Evolutionary conservation across 2,113 vertebrate species (phyloP), one percentile per base, ranked within the genome.

Genomic region (Daphoenositta chrysoptera): DNA sequence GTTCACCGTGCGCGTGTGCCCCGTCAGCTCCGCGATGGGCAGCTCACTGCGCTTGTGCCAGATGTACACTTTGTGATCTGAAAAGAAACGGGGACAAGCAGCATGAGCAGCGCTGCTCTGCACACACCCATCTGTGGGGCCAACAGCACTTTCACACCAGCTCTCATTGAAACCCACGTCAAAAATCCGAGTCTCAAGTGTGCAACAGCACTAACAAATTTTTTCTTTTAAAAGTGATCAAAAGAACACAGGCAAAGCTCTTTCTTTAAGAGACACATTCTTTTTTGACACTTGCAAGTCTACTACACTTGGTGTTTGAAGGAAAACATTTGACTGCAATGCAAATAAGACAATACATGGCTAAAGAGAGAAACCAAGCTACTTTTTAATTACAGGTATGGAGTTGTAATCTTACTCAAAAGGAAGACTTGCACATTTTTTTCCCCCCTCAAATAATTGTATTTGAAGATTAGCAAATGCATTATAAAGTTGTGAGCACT

Each of bases 31-130:
- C 2, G 99, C 99, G 27, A 99, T 99, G 31, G 99, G 99, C 97
- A 99, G 98, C 96, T 99, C 99, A 3, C 99, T 99, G 65, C 99
- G 99, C 94, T 99, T 98, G 98, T 99, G 99, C 99, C 99, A 99
- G 97, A 99, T 99, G 98, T 99, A 99, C 87, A 99, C 99, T 95
- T 99, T 99, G 97, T 99, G 99, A 98, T 99, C 99, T 99, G 96
- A 23, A 51, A 3, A 28, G 58, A 61, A 9, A 88, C 4, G 7
- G 27, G 31, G 69, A 30, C 4, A 51, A 58, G 68, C 78, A 47
- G 40, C 37, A 8, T 91, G 12, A 93, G 77, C 69, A 72, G 57
- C 39, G 7, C 9, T 24, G 85, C 10, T 42, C 61, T 37, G 45
- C 63, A 23, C 27, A 13, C 3, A 9, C 5, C 0, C 0, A 2